A percentile compares a stretch with the other conserved stretches of the same genome.
Conservation (phyloP, 2,797 vertebrate genomes). For the Peromyscus nudipes region DNA sequence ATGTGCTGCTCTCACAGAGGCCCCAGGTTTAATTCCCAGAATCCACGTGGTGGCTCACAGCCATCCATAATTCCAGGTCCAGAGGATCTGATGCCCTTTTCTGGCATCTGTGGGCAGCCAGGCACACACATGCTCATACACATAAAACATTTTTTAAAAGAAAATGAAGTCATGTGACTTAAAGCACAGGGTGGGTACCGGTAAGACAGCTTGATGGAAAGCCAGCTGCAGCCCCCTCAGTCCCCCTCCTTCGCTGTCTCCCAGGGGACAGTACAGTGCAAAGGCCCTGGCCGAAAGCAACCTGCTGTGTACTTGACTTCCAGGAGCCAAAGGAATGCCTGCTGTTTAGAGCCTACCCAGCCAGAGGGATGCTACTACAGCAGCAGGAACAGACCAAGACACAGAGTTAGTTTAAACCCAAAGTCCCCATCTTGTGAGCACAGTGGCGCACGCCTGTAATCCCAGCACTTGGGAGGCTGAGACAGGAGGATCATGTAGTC, state of each 20-base stretch:
- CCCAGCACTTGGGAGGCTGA: neutral
- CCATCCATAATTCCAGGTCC: neutral
- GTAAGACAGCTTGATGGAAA: neutral
- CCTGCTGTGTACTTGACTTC: neutral
- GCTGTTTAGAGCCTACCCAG: neutral
- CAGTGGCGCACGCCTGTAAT: fast-evolving
- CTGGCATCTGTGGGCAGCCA: neutral
- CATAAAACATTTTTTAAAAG: neutral
- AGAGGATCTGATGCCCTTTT: too few species aligned
- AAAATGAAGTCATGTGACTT: neutral
- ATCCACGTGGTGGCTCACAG: neutral
- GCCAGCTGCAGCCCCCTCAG: too few species aligned
- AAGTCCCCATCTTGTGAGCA: neutral
- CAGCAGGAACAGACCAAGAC: neutral
- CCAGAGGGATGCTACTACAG: too few species aligned
- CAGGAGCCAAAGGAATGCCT: neutral
- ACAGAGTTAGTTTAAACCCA: neutral
- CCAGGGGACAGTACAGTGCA: neutral
- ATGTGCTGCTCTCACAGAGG: too few species aligned
- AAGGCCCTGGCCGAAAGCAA: neutral
- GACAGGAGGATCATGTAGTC: neutral
- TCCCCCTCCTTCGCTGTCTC: neutral
- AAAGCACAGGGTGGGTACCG: neutral
- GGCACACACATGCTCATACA: neutral
- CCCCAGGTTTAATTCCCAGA: neutral